Evolutionary conservation across 2,113 vertebrate species (phyloP), one percentile per base, ranked within the genome.

Genomic region (Gymnarchus niloticus): DNA sequence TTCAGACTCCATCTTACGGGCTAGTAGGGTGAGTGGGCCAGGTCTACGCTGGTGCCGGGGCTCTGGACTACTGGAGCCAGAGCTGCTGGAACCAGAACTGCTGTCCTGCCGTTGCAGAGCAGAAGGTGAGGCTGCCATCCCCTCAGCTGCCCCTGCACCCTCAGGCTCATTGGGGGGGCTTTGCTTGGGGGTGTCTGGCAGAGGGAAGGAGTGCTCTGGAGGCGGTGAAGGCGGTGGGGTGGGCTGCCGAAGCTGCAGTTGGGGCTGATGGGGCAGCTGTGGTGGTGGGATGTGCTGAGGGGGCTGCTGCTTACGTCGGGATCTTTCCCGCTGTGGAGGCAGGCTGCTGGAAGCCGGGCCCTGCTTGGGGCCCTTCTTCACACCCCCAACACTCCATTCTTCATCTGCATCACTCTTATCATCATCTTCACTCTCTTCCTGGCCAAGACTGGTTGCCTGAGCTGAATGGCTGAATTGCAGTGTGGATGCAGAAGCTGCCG

Each of bases 141-240:
- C 46, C 19, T 52, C 84, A 23, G 8, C 83, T 8, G 57, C 84
- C 44, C 23, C 84, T 17, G 88, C 91, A 69, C 84, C 87, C n/a
- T 91, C 92, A 2, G 91, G 90, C 14, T 94, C 87, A 0, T 93
- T 92, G 2, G 92, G 93, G 2, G 95, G 95, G 84, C 95, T 95
- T 88, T 95, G 95, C 89, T 95, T 95, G 81, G 95, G 95, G 86
- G 95, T 95, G 89, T 95, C 95, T 0, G 95, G 95, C 4, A 95
- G 87, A 8, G 93, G 93, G 84, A 94, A 95, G 69, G 94, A 91
- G 69, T 91, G 87, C 83, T 95, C 91, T 2, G 93, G 93, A 0
- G 94, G 94, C 9, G 94, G 95, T 48, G 95, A 95, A 4, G 94
- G 94, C 23, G 95, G 94, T 69, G 95, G 95, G 9, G 94, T 95